Evolutionary conservation across 1,140 invertebrate species (phyloP).

Genomic region (Pollicipes pollicipes): DNA sequence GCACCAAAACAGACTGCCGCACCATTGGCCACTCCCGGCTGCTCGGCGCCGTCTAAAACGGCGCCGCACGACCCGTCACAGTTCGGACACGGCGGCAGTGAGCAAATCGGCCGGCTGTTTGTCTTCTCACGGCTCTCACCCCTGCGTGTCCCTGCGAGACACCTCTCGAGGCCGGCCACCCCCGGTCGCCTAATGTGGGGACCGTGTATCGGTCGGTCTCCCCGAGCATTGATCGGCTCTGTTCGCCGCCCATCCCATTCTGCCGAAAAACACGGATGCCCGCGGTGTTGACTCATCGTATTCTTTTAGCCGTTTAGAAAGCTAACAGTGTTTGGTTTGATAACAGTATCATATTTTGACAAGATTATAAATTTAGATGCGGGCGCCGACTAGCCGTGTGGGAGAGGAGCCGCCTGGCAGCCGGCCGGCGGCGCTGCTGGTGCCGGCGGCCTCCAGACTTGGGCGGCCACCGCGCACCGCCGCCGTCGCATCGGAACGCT

Average conservation of each 20-base stretch:
- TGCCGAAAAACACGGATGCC: not conserved
- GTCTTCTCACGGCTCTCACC: not conserved
- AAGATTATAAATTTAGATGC: conserved; percentile 1
- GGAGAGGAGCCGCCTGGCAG: not conserved
- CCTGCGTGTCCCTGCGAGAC: no score
- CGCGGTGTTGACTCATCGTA: not conserved
- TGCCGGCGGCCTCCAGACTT: not conserved
- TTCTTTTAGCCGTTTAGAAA: conserved; percentile 2
- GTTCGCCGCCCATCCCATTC: not conserved
- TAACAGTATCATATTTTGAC: not conserved
- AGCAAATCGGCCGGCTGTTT: no score
- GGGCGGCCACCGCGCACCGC: no score
- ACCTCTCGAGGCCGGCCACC: not conserved
- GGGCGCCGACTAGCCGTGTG: not conserved
- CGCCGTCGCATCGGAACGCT: no score
- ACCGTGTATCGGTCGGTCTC: not conserved
- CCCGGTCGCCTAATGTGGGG: not conserved
- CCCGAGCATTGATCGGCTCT: not conserved
- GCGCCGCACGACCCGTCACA: not conserved
- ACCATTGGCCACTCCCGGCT: no score
- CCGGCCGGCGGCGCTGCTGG: no score
- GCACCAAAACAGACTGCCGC: no score
- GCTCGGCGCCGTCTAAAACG: not conserved
- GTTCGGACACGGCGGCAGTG: no score
- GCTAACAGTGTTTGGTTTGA: not conserved